Conservation (phyloP, 2,797 vertebrate species). For the Anguilla anguilla region DNA sequence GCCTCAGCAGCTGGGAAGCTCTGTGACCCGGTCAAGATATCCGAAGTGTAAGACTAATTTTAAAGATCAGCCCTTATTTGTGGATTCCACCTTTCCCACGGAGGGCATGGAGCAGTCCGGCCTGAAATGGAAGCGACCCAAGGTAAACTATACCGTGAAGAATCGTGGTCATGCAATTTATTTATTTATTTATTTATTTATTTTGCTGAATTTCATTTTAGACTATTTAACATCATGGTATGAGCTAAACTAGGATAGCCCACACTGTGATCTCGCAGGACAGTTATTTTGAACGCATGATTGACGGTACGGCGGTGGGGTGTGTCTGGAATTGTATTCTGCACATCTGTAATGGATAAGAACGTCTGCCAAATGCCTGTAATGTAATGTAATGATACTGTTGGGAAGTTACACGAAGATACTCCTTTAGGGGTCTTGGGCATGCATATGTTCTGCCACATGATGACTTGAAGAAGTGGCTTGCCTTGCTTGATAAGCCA, state of each 20-base stretch:
- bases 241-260: not conserved
- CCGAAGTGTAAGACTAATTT: not conserved
- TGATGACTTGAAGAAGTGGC: too few species aligned
- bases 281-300: constrained; percentile 10
- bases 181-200: not conserved
- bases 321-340: not conserved
- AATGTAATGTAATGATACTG: too few species aligned
- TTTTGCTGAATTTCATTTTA: not conserved
- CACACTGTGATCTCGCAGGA: not conserved
- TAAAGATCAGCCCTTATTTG: constrained; percentile 57
- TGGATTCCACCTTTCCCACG: constrained; percentile 63
- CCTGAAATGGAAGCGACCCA: constrained; percentile 66
- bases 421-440: too few species aligned
- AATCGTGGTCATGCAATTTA: not conserved
- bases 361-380: too few species aligned
- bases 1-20: constrained; percentile 58
- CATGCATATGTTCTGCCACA: too few species aligned
- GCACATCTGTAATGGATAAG: not conserved
- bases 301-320: not conserved
- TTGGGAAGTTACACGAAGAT: too few species aligned
- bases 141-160: constrained; percentile 51
- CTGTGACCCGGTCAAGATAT: constrained; percentile 54
- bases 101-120: constrained; percentile 47
- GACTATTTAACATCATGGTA: not conserved
- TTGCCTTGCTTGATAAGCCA: too few species aligned